Conservation (phyloP, 2,797 vertebrate genomes). For the Cyprinodon diabolis region DNA sequence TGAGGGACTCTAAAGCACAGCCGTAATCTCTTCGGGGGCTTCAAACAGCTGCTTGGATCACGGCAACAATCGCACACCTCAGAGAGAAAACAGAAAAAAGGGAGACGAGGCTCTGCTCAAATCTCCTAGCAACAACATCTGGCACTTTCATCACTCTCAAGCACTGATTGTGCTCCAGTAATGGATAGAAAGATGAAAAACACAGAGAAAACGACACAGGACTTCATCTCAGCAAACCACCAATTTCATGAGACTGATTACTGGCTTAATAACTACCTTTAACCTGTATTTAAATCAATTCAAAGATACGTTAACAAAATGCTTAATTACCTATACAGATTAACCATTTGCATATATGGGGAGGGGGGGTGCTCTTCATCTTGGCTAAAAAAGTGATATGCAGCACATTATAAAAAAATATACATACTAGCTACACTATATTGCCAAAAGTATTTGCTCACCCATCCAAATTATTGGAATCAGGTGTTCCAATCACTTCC, state of each 20-base stretch:
- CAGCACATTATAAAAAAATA: not conserved
- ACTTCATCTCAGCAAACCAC: not conserved
- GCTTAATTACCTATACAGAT: not conserved
- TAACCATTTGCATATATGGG: not conserved
- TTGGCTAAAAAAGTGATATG: not conserved
- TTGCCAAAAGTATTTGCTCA: too few relatives aligned
- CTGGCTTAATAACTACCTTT: not conserved
- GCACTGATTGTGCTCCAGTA: constrained; percentile 29
- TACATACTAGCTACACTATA: not conserved
- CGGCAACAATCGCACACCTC: constrained; percentile 38
- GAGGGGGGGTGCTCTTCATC: not conserved
- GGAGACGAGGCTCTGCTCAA: constrained; percentile 42
- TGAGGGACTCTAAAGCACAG: constrained; percentile 26
- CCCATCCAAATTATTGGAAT: too few relatives aligned
- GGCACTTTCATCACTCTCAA: constrained; percentile 42
- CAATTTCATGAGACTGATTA: constrained; percentile 7
- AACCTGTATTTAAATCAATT: not conserved
- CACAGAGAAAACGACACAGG: not conserved
- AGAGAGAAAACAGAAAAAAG: constrained; percentile 32
- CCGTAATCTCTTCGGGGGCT: constrained; percentile 48
- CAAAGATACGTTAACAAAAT: too few relatives aligned
- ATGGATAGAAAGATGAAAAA: constrained; percentile 14
- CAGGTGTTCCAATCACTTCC: too few relatives aligned
- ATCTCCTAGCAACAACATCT: constrained; percentile 58
- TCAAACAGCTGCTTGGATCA: constrained; percentile 55